Conservation (phyloP, 1,140 invertebrate species). For the Caenorhabditis latens region DNA sequence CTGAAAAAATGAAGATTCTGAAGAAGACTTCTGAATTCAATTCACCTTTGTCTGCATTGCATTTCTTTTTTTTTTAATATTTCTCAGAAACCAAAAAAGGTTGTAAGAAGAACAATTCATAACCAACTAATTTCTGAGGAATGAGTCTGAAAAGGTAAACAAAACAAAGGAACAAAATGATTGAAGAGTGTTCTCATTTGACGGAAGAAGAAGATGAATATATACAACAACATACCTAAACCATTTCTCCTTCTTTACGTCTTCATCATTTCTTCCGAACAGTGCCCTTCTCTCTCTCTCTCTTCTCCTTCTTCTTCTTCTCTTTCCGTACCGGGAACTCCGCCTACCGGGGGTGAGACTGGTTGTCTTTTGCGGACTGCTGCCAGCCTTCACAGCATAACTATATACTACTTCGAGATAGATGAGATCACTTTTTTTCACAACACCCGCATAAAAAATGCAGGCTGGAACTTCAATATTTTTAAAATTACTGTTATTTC, state of each 20-base stretch:
- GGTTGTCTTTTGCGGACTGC: slow-evolving; percentile 53
- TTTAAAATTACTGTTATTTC: neutral
- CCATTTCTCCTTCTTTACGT: slow-evolving; percentile 8
- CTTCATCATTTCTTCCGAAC: slow-evolving; percentile 17
- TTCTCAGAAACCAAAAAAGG: neutral
- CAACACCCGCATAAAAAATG: slow-evolving; percentile 39
- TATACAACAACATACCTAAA: slow-evolving; percentile 46
- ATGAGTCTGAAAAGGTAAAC: neutral
- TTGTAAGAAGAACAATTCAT: too few species aligned
- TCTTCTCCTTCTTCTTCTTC: neutral
- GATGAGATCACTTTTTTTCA: slow-evolving; percentile 43
- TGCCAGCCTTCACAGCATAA: slow-evolving; percentile 47
- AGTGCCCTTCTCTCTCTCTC: slow-evolving; percentile 24
- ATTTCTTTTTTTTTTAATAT: too few species aligned
- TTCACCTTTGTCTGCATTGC: too few species aligned
- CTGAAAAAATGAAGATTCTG: too few species aligned
- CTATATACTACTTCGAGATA: slow-evolving; percentile 54
- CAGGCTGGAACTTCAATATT: slow-evolving; percentile 29
- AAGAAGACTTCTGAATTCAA: too few species aligned
- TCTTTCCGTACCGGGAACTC: neutral
- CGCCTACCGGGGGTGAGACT: slow-evolving; percentile 22
- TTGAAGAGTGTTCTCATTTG: slow-evolving; percentile 24
- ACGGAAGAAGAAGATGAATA: slow-evolving; percentile 12
- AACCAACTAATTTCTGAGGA: too few species aligned
- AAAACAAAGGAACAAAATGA: slow-evolving; percentile 28